Evolutionary conservation across 92 coral and sea anemone species (phyloP), one percentile per base, ranked within the genome.

Genomic region (Montipora capitata): DNA sequence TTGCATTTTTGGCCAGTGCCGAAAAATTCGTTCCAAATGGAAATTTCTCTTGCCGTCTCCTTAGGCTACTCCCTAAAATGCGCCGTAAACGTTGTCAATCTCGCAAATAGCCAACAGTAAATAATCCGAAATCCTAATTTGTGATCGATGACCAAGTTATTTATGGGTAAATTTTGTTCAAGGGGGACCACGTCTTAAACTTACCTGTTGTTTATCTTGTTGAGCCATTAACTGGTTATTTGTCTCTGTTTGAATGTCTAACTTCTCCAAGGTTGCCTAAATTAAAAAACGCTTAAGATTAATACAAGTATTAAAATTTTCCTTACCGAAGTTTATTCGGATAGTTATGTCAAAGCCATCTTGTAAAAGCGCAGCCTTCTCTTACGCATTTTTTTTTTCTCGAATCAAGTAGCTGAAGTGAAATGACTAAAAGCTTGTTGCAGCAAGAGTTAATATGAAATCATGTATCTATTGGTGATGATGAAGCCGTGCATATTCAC

Each of bases 241-340:
- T 12, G 98, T 93, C 82, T 97, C 99, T 13, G 99, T 97, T 77
- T 95, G 97, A 61, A 94, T 96, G 84, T 97, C 95, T 9, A 97
- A 89, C 75, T 95, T 97, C 84, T 97, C 99, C 57, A 96, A 87
- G 17, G 95, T 93, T 15, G 88, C 88, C 99, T 97, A 83, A 54
- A 16, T 72, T 16, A 15, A 2, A 43, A 62, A 69, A 56, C 40
- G 42, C 10, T 14, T 4, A 1, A 8, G 18, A 72, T 10, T 1
- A 72, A 42, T 49, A 15, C 43, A 59, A 45, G 63, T 56, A 4
- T 20, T 38, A 40, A 8, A 38, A 48, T 7, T 56, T 7, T 63
- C 18, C 39, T 11, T 13, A 61, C 18, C 66, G 15, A 61, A 61
- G 68, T 63, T 11, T 45, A 45, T 0, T 45, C 51, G 51, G 5